Evolutionary conservation across 2,888 invertebrate genomes (phyloP), one percentile per base, ranked within the genome.

Genomic region (Poecilobothrus nobilitatus): DNA sequence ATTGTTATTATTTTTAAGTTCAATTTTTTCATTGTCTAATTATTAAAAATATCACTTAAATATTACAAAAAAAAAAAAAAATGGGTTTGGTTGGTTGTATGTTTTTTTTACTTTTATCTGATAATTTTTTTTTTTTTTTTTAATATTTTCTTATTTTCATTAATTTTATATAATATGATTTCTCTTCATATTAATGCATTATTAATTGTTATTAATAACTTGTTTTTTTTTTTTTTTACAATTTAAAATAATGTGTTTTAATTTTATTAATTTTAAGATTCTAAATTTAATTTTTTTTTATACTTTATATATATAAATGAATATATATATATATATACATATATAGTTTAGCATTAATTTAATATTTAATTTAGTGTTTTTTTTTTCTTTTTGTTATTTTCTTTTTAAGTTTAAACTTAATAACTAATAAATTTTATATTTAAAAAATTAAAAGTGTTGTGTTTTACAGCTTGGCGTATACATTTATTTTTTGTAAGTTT

Each of bases 381-480:
- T 34, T 34, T 34, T n/a, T n/a, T n/a, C n/a, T n/a, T n/a, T n/a
- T n/a, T n/a, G n/a, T n/a, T n/a, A n/a, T n/a, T n/a, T n/a, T 34
- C 34, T 7, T 7, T 37, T 53, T 53, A 53, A 53, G 9, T 53
- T 53, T 12, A 53, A 6, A 12, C 15, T 53, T 53, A 53, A 53
- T 18, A 12, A 44, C 44, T 44, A 10, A 53, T 53, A n/a, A n/a
- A 12, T 12, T 53, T 53, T 53, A 53, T 53, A 12, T 53, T 53
- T 53, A 53, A 53, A 53, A 18, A 53, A 53, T 53, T 2, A 53
- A 53, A 18, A 53, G 15, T 53, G 9, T 53, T 64, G 69, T 69
- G 69, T 69, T 69, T 69, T 69, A 69, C 69, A 69, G 67, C 69
- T 69, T 69, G 66, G 69, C 69, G 69, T 69, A 69, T 69, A 69